These are phyloP conservation scores for Pogonognathellus flavescens DNA, from an alignment of 1,140 invertebrate genomes.

Conservation along the genomic window DNA sequence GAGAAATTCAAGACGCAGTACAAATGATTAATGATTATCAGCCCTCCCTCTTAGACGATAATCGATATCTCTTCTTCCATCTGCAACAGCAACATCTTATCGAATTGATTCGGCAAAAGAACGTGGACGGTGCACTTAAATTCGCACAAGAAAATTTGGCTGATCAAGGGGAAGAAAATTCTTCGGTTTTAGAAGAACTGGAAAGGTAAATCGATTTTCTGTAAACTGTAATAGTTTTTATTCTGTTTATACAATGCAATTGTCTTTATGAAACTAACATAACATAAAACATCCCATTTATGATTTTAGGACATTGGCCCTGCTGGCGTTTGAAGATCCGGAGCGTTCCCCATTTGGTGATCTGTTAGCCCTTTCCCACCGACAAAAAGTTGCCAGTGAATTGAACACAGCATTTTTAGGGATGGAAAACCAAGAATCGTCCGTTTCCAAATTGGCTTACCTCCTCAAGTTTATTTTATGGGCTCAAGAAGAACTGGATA, in stretches of 20 bases:
- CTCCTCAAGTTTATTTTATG: conserved; percentile 93
- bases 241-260: no score
- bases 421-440: conserved; percentile 89
- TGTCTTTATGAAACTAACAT: no score
- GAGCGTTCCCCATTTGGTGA: conserved; percentile 95
- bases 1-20: conserved; percentile 93
- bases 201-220: conserved; percentile 59
- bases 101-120: conserved; percentile 89
- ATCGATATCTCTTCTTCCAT: conserved; percentile 95
- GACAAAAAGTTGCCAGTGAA: conserved; percentile 97
- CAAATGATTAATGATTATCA: conserved; percentile 93
- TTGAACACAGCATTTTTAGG: conserved; percentile 95
- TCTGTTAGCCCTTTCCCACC: conserved; percentile 89
- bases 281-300: conserved; percentile 21
- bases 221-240: no score
- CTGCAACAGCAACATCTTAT: conserved; percentile 95
- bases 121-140: conserved; percentile 94
- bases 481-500: conserved; percentile 95
- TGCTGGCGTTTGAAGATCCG: conserved; percentile 97
- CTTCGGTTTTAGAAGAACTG: conserved; percentile 68
- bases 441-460: conserved; percentile 85
- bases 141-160: conserved; percentile 94
- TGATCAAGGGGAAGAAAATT: conserved; percentile 91
- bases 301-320: conserved; percentile 82
- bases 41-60: conserved; percentile 94